Base-by-base conservation (phyloP, 2,797 vertebrate genomes). In the Callimico goeldii region DNA sequence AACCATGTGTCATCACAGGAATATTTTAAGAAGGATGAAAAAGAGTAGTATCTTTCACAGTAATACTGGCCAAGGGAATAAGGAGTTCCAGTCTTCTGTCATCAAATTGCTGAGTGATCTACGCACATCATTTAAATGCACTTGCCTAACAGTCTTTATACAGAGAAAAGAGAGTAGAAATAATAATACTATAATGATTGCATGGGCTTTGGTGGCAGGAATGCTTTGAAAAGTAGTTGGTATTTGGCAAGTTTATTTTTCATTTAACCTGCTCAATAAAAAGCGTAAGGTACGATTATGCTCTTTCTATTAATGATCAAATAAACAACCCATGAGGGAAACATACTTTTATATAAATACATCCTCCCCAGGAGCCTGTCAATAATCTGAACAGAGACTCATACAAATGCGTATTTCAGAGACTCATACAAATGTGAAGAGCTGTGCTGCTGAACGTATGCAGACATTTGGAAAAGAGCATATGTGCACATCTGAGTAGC, bases 281-380 rank as follows among this genome's bases (percentile, higher is more conserved):
- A 90, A 76, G 77, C 19, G 88, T 52, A 50, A 81, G 88, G 72
- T 82, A 90, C 22, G n/a, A 57, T 79, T 86, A 50, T 82, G 24
- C 9, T 76, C 61, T 84, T 90, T 89, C 79, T 82, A 95, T 95
- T 97, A 96, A 95, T 94, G 82, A 91, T 33, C 85, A 81, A 46
- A 89, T 80, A 90, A 87, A 84, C 5, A 11, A 77, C 36, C 64
- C 76, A 55, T 19, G 57, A 88, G 43, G 75, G 55, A 82, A 89
- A 84, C n/a, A 46, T 61, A 50, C 76, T 86, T 86, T 67, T 14
- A 48, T 48, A 75, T 83, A 92, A 90, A 90, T 10, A 46, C 30
- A 73, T 26, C 33, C n/a, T 94, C 33, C 84, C 87, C 50, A 4
- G 80, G n/a, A 92, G 57, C 28, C 61, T 84, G 48, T 72, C 77